Percentiles rank a stretch among this genome's conserved stretches.
These are phyloP conservation scores for Plutella xylostella DNA, from an alignment of 2,888 invertebrate genomes.

Conservation along the genomic window DNA sequence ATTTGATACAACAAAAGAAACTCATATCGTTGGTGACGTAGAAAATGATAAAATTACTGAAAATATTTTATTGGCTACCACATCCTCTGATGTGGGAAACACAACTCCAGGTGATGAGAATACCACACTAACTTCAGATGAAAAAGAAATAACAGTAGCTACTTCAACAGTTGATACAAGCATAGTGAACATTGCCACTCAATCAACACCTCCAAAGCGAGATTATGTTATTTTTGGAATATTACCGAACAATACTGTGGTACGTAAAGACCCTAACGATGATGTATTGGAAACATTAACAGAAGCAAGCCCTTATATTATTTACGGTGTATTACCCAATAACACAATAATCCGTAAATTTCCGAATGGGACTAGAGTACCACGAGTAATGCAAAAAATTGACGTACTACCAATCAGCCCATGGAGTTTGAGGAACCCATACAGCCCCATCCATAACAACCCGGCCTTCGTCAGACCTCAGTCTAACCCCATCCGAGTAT, in stretches of 20 bases:
- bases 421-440: conserved; percentile 70
- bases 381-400: conserved; percentile 72
- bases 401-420: conserved; percentile 72
- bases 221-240: conserved; percentile 83
- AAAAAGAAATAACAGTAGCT: conserved; percentile 26
- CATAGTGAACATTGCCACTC: conserved; percentile 7
- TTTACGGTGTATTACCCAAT: conserved; percentile 82
- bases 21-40: not conserved
- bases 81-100: conserved; percentile 2
- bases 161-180: conserved; percentile 24
- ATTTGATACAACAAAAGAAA: not conserved
- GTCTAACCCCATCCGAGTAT: conserved; percentile 72
- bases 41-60: not conserved
- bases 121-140: conserved; percentile 19
- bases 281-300: conserved; percentile 75
- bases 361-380: conserved; percentile 83
- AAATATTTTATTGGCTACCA: not conserved
- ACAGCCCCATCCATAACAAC: conserved; percentile 71
- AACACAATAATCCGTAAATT: conserved; percentile 83
- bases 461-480: conserved; percentile 68
- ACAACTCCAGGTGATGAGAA: conserved; percentile 25
- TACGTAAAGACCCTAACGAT: conserved; percentile 78
- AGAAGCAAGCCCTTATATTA: conserved; percentile 78
- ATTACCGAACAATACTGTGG: conserved; percentile 82
- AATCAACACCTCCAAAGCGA: conserved; percentile 61